Evolutionary conservation across 2,888 invertebrate species (phyloP), one percentile per base, ranked within the genome.

Genomic region (Nysson spinosus): DNA sequence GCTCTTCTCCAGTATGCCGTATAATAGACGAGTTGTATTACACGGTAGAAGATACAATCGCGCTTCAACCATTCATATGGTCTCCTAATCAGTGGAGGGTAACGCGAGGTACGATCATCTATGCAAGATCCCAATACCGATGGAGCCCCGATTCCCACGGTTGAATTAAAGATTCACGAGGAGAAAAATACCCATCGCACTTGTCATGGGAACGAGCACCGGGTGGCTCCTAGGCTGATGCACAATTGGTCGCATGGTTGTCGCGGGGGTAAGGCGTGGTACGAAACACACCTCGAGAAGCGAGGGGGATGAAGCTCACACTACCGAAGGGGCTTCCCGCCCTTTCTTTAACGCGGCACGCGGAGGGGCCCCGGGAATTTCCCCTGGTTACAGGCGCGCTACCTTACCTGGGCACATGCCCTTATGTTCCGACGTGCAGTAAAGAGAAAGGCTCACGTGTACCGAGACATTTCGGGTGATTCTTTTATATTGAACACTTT

Each of bases 191-290:
- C 67, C 72, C 75, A 74, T 80, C 77, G 80, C 86, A 85, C 86
- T 86, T 86, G 85, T 86, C 85, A 86, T 86, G 86, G 86, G 86
- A 86, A 85, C 85, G 82, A 80, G 79, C 81, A 80, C 80, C 76
- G 72, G 71, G 74, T 72, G 72, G 72, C 57, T 67, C 68, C 58
- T 71, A 63, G 58, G 61, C 55, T 50, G 64, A 72, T 75, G 56
- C 64, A 70, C 73, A 73, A 72, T 73, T 71, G 75, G 67, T 69
- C 46, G 49, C 32, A 40, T 37, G 61, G 47, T 51, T 49, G 37
- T 54, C 65, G 60, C 62, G 63, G 64, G 69, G 58, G 54, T 37
- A 39, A 65, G 58, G 78, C 65, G 72, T 66, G 73, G 67, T 67
- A 65, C 69, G 52, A 65, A 66, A 57, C 55, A 61, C 69, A 57